Base-by-base conservation (phyloP, 2,888 invertebrate genomes). In the Nymphalis polychloros region DNA sequence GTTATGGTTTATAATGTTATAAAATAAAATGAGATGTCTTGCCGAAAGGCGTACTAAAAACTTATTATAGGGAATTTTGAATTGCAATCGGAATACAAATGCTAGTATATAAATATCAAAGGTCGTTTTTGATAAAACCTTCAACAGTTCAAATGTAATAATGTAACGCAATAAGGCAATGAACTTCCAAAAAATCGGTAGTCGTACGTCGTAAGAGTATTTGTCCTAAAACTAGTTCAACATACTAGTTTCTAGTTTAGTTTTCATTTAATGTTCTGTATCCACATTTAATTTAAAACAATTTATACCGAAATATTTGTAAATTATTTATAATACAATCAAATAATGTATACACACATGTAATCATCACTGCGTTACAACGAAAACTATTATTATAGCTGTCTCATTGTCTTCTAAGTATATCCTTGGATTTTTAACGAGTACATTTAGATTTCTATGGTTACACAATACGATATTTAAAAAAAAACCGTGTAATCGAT, bases 401-500 rank as follows among this genome's bases (percentile, higher is more conserved):
- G 3, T 62, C 20, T 23, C 19, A 35, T 48, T 62, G 41, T 48
- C 48, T 60, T 61, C 47, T n/a, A 49, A 13, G 13, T 17, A 35
- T 50, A 48, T 17, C 35, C 47, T 41, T 53, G 55, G 48, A 13
- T 16, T 16, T 53, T 60, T 31, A 55, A 31, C 59, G 50, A 52
- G n/a, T 53, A 60, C 27, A 46, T 27, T 48, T 60, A 47, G 48
- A 61, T 68, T 59, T 66, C 55, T 50, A 66, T 55, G 65, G 55
- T 49, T 63, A 65, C 55, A 66, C 70, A 70, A 70, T 66, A 62
- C 69, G 64, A 64, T 53, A 67, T 68, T 62, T 23, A 63, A 53
- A 71, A 74, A 75, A 75, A 74, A 65, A 63, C 74, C 75, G 75
- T 78, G 91, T 86, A 90, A 90, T 89, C 88, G 87, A 90, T 90